These are phyloP conservation scores for Ophion obscuratus DNA, from an alignment of 2,888 invertebrate genomes.

Conservation along the genomic window DNA sequence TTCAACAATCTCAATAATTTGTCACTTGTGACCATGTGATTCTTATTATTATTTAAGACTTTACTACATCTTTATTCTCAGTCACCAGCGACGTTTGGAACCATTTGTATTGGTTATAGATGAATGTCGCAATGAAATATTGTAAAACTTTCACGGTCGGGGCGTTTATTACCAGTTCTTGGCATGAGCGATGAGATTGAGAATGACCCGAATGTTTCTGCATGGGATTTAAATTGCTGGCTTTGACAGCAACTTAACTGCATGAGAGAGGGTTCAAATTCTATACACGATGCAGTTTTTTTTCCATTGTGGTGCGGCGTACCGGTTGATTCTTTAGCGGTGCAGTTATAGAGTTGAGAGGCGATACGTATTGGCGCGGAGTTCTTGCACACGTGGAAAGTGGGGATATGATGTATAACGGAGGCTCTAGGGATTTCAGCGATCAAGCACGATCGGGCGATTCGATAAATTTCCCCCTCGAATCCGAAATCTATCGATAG, in stretches of 20 bases:
- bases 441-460: constrained; percentile 78
- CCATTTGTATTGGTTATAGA: background rate
- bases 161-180: background rate
- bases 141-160: background rate
- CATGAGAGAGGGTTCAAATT: background rate
- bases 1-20: background rate
- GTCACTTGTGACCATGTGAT: background rate
- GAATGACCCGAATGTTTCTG: background rate
- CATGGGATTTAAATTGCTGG: constrained; percentile 13
- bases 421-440: constrained; percentile 73
- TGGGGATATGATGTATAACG: constrained; percentile 56
- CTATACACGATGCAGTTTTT: background rate
- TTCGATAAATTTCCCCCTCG: constrained; percentile 76
- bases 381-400: constrained; percentile 24
- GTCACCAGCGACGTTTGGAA: background rate
- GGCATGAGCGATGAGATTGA: background rate
- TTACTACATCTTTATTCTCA: background rate
- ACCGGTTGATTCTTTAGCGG: constrained; percentile 35
- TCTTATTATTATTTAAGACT: background rate
- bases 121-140: background rate
- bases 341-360: constrained; percentile 23
- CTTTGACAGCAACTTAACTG: background rate
- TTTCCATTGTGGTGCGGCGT: constrained; percentile 22
- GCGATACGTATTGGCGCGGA: constrained; percentile 5
- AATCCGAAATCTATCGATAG: constrained; percentile 78